Evolutionary conservation across 1,140 invertebrate genomes (phyloP).

Genomic region (Thaumetopoea pityocampa): DNA sequence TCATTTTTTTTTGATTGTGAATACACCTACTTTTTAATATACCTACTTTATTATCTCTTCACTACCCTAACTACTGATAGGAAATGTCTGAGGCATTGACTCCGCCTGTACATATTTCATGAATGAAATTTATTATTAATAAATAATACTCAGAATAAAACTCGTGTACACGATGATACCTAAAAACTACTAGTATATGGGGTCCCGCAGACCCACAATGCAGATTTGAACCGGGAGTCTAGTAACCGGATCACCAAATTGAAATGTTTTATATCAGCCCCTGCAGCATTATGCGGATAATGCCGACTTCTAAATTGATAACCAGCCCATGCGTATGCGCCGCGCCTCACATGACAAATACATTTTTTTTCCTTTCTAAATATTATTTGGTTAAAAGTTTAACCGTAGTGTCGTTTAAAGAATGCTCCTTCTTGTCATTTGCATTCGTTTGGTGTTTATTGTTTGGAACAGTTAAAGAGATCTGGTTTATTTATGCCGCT

Average conservation of each 20-base stretch:
- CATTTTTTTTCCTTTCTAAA: slow-evolving; percentile 41
- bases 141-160: slow-evolving; percentile 15
- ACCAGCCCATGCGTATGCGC: slow-evolving; percentile 54
- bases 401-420: slow-evolving; percentile 58
- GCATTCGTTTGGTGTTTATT: slow-evolving; percentile 32
- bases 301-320: slow-evolving; percentile 72
- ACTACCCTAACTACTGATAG: too few relatives aligned
- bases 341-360: slow-evolving; percentile 49
- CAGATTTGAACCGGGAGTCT: slow-evolving; percentile 54
- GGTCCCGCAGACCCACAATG: slow-evolving; percentile 66
- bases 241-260: slow-evolving; percentile 72
- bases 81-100: too few relatives aligned
- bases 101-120: slow-evolving; percentile 2
- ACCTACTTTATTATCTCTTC: too few relatives aligned
- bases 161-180: slow-evolving; percentile 41
- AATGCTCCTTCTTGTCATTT: slow-evolving; percentile 35
- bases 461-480: slow-evolving; percentile 31
- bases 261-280: slow-evolving; percentile 72
- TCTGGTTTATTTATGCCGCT: slow-evolving; percentile 57
- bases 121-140: slow-evolving; percentile 7
- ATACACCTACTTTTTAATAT: too few relatives aligned
- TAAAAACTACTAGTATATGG: slow-evolving; percentile 58
- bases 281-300: slow-evolving; percentile 57
- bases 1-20: too few relatives aligned
- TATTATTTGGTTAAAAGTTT: slow-evolving; percentile 66